These are phyloP conservation scores for Peromyscus polionotus DNA, from an alignment of 2,113 vertebrate species.

Conservation along the genomic window DNA sequence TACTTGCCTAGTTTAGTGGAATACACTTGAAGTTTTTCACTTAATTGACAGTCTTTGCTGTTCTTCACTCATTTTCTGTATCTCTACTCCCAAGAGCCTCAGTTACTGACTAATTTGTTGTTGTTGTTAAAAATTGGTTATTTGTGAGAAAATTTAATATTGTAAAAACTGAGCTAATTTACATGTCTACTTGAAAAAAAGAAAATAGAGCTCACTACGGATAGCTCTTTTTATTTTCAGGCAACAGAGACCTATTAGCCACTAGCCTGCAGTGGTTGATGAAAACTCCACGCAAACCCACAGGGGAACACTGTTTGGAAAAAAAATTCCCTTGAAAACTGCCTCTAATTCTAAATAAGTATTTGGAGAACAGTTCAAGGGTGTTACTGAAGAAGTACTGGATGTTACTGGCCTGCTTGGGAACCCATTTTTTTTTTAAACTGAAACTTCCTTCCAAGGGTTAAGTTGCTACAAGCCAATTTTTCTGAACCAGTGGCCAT, in stretches of 20 bases:
- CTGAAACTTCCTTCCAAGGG: background rate
- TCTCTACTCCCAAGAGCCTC: background rate
- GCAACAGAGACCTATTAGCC: background rate
- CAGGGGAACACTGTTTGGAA: background rate
- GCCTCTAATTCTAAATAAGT: background rate
- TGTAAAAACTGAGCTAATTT: background rate
- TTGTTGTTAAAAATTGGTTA: background rate
- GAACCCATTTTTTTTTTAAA: background rate
- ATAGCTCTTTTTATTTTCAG: background rate
- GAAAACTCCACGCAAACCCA: background rate
- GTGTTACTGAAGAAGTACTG: fast-evolving
- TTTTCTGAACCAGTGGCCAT: background rate
- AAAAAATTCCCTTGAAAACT: background rate
- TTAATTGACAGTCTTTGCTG: background rate
- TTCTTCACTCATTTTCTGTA: background rate
- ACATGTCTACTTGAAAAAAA: background rate
- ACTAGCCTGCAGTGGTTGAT: background rate
- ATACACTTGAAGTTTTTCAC: background rate
- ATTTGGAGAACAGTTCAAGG: background rate
- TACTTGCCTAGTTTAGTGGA: background rate
- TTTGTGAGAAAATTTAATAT: conserved; percentile 29
- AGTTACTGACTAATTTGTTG: background rate
- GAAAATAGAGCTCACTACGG: background rate
- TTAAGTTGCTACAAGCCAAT: background rate
- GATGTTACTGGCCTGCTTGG: background rate